A percentile compares a stretch with the other conserved stretches of the same genome.
Conservation (phyloP, 2,888 invertebrate species). For the Macrostomum cliftonense region DNA sequence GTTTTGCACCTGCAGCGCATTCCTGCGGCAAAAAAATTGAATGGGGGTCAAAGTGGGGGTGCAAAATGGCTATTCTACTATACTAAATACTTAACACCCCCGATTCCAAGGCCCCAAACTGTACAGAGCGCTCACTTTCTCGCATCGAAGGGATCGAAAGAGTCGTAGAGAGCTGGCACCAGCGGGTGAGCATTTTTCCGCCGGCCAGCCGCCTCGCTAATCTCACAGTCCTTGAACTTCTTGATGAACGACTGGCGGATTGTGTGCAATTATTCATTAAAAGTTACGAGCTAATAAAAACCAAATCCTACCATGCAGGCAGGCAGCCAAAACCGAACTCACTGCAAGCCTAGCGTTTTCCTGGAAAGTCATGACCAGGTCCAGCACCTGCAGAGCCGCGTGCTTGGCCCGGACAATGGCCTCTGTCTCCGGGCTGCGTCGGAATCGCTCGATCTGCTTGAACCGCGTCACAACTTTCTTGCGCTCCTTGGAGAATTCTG, state of each 20-base stretch:
- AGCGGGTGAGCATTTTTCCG: too few species aligned
- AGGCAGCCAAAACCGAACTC: too few species aligned
- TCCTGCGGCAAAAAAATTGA: background rate
- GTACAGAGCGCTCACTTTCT: too few species aligned
- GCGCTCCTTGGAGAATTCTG: constrained; percentile 3
- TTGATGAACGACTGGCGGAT: constrained; percentile 19
- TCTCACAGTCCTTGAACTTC: constrained; percentile 22
- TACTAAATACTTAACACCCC: too few species aligned
- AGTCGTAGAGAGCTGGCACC: too few species aligned
- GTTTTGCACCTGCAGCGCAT: constrained; percentile 1
- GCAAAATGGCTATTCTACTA: too few species aligned
- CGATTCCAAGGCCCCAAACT: too few species aligned
- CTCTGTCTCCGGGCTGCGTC: constrained; percentile 5
- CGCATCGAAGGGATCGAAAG: constrained; percentile 1
- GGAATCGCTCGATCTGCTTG: constrained; percentile 6
- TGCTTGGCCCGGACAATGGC: constrained; percentile 12
- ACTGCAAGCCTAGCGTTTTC: constrained; percentile 8
- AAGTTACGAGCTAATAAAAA: too few species aligned
- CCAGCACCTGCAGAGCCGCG: constrained; percentile 9
- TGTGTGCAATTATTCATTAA: too few species aligned
- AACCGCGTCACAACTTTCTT: constrained; percentile 2
- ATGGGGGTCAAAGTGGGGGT: too few species aligned
- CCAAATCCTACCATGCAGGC: too few species aligned
- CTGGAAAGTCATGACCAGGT: constrained; percentile 8
- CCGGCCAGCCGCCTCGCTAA: background rate